phyloP scores from a whole-genome alignment of 2,113 vertebrate species.

The Melierax canorus region DNA sequence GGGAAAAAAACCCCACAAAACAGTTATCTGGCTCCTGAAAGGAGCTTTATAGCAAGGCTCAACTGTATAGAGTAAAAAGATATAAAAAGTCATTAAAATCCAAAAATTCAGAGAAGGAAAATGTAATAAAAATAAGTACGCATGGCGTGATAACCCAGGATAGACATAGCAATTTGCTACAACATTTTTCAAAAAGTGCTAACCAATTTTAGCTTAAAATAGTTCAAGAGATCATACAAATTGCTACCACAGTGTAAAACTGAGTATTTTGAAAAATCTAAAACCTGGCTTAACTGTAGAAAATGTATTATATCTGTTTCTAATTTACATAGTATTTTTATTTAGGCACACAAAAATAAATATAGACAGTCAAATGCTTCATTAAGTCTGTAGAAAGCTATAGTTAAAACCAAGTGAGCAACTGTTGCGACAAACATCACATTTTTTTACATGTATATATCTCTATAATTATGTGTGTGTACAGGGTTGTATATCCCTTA shows the following conservation, averaged over 20 bases:
- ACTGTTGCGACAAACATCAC: neutral
- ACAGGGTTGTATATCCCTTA: neutral
- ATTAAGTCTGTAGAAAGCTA: conserved; percentile 1
- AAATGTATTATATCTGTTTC: conserved; percentile 15
- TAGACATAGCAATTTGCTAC: conserved; percentile 51
- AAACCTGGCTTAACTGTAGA: conserved; percentile 49
- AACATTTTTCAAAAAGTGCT: conserved; percentile 34
- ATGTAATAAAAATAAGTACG: conserved; percentile 1
- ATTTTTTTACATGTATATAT: neutral
- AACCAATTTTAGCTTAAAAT: conserved; percentile 42
- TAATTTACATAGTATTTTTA: conserved; percentile 31
- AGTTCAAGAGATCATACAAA: conserved; percentile 32
- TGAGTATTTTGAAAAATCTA: conserved; percentile 20
- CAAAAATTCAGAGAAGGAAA: conserved; percentile 19
- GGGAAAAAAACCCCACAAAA: neutral
- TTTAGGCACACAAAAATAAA: conserved; percentile 61
- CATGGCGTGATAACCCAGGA: conserved; percentile 14
- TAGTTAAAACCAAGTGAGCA: neutral
- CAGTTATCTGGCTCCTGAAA: neutral
- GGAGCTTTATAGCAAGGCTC: conserved; percentile 25
- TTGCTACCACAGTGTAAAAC: conserved; percentile 43
- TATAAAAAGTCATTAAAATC: conserved; percentile 22
- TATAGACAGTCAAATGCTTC: conserved; percentile 24
- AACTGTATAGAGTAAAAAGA: conserved; percentile 28
- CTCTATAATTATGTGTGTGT: neutral